phyloP scores from a whole-genome alignment of 2,888 invertebrate species.

The Petrolisthes cinctipes region DNA sequence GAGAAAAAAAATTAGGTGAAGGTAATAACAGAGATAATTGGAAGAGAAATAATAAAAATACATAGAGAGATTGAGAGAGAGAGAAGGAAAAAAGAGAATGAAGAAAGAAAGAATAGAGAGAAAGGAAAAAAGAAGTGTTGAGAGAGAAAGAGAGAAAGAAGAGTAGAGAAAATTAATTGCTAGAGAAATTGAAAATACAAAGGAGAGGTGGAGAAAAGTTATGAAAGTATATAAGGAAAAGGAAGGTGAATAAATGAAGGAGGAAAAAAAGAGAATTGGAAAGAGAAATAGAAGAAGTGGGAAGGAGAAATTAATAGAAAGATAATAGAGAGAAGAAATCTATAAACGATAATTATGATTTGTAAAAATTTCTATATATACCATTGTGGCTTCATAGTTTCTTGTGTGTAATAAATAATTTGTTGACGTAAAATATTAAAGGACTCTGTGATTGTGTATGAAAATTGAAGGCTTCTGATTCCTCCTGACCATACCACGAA shows the following conservation, averaged over 20 bases:
- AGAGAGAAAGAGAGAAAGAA: background rate
- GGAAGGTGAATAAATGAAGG: no score
- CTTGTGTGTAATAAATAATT: background rate
- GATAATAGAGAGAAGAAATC: no score
- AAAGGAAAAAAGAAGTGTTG: background rate
- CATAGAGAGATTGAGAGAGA: background rate
- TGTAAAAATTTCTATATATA: background rate
- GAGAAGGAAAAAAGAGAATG: background rate
- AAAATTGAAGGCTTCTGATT: background rate
- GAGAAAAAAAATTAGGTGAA: background rate
- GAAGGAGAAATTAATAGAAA: background rate
- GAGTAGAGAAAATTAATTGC: background rate
- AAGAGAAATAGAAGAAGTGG: background rate
- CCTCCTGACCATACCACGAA: background rate
- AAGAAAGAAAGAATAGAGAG: background rate
- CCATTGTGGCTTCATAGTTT: background rate
- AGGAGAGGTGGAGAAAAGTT: no score
- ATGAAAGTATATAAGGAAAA: no score
- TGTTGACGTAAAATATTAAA: background rate
- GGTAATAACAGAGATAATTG: background rate
- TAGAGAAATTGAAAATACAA: background rate
- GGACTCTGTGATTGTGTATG: background rate
- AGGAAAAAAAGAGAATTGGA: background rate
- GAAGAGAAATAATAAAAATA: background rate
- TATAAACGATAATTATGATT: background rate